Conservation (phyloP, 2,113 vertebrate species). For the Climacteris rufus region DNA sequence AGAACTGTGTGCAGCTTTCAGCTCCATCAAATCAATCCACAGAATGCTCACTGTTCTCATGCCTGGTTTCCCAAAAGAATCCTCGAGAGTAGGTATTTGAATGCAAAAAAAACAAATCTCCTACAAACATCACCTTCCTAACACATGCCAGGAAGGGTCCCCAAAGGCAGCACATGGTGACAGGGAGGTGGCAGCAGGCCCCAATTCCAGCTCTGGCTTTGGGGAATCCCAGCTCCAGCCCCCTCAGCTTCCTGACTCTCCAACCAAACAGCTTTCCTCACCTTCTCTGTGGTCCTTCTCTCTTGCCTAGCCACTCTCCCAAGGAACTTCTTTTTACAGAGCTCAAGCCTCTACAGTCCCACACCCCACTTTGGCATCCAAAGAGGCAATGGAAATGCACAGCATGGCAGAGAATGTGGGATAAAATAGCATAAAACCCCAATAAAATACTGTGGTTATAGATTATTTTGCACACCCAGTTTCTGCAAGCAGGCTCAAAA, state of each 20-base stretch:
- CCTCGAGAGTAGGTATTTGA: neutral
- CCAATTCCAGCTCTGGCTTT: neutral
- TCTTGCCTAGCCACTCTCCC: neutral
- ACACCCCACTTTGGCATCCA: neutral
- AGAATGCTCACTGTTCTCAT: neutral
- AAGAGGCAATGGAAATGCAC: rapidly evolving
- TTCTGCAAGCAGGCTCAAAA: neutral
- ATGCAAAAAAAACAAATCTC: neutral
- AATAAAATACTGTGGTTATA: neutral
- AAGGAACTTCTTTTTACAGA: neutral
- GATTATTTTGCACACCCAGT: neutral
- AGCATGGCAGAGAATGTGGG: neutral
- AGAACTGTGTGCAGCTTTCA: neutral
- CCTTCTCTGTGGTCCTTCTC: neutral
- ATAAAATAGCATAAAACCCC: neutral
- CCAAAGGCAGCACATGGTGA: neutral
- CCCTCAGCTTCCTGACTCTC: neutral
- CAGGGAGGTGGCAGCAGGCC: neutral
- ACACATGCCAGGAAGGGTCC: neutral
- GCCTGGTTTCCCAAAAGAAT: neutral
- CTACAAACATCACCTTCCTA: neutral
- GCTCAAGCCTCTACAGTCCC: neutral
- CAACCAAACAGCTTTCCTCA: neutral
- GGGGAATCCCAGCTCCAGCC: neutral
- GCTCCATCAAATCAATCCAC: neutral